Percentiles rank a stretch among this genome's conserved stretches.
phyloP scores from a whole-genome alignment of 2,797 vertebrate genomes.

The Anabas testudineus region DNA sequence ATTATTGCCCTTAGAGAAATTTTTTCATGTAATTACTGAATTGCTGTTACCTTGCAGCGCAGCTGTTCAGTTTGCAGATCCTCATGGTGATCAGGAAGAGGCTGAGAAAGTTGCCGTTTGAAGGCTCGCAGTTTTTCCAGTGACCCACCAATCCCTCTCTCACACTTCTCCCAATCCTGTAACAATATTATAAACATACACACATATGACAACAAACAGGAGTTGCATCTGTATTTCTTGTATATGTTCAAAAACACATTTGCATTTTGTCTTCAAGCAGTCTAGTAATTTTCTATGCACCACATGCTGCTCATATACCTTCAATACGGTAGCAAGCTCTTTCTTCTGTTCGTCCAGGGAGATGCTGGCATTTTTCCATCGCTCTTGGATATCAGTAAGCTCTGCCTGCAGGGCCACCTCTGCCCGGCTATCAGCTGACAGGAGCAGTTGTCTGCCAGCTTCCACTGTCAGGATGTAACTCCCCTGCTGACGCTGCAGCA shows the following conservation, averaged over 20 bases:
- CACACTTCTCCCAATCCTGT: constrained; percentile 96
- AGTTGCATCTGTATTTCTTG: background rate
- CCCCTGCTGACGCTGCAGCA: constrained; percentile 94
- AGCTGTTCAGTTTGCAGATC: constrained; percentile 94
- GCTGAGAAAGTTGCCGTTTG: constrained; percentile 91
- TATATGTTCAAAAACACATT: background rate
- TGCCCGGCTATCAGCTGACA: constrained; percentile 88
- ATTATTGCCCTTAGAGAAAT: too few species aligned
- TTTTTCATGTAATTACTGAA: too few species aligned
- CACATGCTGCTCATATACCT: constrained; percentile 79
- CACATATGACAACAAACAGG: constrained; percentile 9
- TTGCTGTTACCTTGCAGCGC: constrained; percentile 89
- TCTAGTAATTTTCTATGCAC: background rate
- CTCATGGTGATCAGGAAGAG: constrained; percentile 93
- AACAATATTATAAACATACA: background rate
- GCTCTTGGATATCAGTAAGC: constrained; percentile 91
- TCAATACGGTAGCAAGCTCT: constrained; percentile 87
- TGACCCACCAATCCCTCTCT: constrained; percentile 91
- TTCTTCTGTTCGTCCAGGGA: constrained; percentile 91
- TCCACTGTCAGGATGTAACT: constrained; percentile 97
- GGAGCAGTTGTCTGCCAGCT: constrained; percentile 92
- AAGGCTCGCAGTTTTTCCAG: constrained; percentile 93
- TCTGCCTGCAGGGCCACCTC: constrained; percentile 90
- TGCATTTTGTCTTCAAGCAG: background rate
- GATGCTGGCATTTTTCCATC: constrained; percentile 87